Base-by-base conservation (phyloP, 2,888 invertebrate genomes). In the Thymelicus acteon region DNA sequence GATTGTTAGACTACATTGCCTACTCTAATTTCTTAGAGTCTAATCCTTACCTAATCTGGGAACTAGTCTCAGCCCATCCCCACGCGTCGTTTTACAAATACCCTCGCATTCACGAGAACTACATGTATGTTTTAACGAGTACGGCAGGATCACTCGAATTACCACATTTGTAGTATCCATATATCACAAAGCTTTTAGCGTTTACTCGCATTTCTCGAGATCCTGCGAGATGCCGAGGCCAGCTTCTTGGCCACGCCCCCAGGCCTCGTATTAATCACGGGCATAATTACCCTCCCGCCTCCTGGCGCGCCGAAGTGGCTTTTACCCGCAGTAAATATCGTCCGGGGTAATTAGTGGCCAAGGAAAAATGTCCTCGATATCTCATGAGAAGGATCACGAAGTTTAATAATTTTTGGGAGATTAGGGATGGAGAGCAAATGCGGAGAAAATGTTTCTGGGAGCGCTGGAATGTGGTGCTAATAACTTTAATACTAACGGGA, bases 261-360 rank as follows among this genome's bases (percentile, higher is more conserved):
- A 52, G 67, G 44, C 52, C 54, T 44, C 61, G 61, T 67, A 67
- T 67, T 67, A 67, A 67, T 67, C 67, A 67, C 52, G 67, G 60
- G 60, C 48, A 61, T 61, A 67, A 67, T 67, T 61, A 67, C 60
- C 40, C 65, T 37, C 31, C 58, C 67, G 67, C 58, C 67, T 61
- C 67, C 40, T 60, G n/a, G 60, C 52, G 40, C 60, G 60, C 24
- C 48, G 31, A n/a, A 57, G 57, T 57, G 67, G 67, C 62, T 72
- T 73, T 68, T 58, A 66, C 58, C 61, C 62, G 72, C 66, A 67
- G 71, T 74, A 73, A 74, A 74, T 73, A 72, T 73, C 71, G 65
- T 57, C 64, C 52, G 68, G 66, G 67, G 60, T 74, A 72, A 72
- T 71, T 73, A 73, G 73, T 58, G 74, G 70, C 69, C 68, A 15